A percentile compares a stretch with the other conserved stretches of the same genome.
These are phyloP conservation scores for Portevinia maculata DNA, from an alignment of 2,888 invertebrate species.

Conservation along the genomic window DNA sequence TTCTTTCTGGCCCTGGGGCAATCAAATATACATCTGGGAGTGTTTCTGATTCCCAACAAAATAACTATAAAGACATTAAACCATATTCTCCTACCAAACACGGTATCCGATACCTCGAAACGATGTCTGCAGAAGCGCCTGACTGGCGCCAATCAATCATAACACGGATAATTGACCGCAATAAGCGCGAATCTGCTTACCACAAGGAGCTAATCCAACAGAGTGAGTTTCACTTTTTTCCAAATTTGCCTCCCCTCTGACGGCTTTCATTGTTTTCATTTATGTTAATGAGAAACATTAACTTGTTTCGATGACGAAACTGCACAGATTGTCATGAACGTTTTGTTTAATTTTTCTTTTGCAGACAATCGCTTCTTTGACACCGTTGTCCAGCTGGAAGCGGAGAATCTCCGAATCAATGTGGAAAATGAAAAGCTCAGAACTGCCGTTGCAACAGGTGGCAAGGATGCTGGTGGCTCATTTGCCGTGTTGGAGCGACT, in stretches of 20 bases:
- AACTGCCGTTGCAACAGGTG: slow-evolving; percentile 84
- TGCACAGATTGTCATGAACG: neutral
- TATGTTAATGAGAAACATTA: slow-evolving; percentile 59
- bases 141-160: slow-evolving; percentile 89
- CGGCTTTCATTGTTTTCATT: slow-evolving; percentile 47
- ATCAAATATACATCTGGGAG: slow-evolving; percentile 52
- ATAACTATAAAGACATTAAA: slow-evolving; percentile 3
- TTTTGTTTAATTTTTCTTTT: slow-evolving; percentile 75
- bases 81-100: neutral
- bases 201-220: slow-evolving; percentile 92
- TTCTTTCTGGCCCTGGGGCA: slow-evolving; percentile 29
- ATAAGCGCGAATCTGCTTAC: slow-evolving; percentile 88
- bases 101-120: slow-evolving; percentile 41
- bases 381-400: slow-evolving; percentile 89
- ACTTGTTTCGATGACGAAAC: neutral
- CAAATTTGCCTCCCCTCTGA: neutral
- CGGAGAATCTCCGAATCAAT: slow-evolving; percentile 93
- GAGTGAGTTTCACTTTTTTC: slow-evolving; percentile 86
- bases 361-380: slow-evolving; percentile 95
- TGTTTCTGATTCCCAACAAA: slow-evolving; percentile 18
- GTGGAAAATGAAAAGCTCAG: slow-evolving; percentile 93
- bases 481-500: slow-evolving; percentile 92
- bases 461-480: slow-evolving; percentile 83
- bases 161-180: slow-evolving; percentile 88
- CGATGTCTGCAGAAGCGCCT: slow-evolving; percentile 80